These are phyloP conservation scores for Hemibagrus guttatus DNA, from an alignment of 2,797 vertebrate species.

Conservation along the genomic window DNA sequence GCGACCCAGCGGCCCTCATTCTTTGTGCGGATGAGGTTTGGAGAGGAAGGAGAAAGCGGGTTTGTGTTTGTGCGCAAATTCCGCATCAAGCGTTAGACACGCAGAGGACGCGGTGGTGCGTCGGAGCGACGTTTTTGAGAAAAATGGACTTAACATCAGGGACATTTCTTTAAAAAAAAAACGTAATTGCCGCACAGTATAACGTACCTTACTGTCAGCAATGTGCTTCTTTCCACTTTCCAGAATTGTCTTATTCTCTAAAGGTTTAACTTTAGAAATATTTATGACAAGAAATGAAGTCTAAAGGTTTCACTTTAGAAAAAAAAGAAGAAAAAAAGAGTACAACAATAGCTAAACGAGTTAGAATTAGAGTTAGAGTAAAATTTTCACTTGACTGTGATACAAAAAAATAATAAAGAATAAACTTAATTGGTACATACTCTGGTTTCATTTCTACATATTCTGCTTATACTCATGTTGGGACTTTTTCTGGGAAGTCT, in stretches of 20 bases:
- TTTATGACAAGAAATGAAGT: constrained; percentile 19
- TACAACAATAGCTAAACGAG: background rate
- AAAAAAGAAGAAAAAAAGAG: background rate
- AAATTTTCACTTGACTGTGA: background rate
- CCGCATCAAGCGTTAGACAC: constrained; percentile 67
- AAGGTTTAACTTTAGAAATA: constrained; percentile 59
- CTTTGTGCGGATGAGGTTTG: constrained; percentile 83
- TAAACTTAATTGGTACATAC: background rate
- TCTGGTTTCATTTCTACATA: background rate
- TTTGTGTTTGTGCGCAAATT: constrained; percentile 65
- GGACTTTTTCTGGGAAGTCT: background rate
- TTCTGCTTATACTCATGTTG: background rate
- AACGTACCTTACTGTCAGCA: constrained; percentile 52
- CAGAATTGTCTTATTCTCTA: constrained; percentile 69
- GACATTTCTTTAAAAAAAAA: constrained; percentile 53
- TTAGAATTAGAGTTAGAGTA: too few species aligned
- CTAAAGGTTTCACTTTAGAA: constrained; percentile 45
- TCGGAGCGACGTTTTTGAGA: constrained; percentile 67
- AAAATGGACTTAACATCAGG: constrained; percentile 66
- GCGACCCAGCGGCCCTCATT: constrained; percentile 79
- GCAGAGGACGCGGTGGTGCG: constrained; percentile 78
- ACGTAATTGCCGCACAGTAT: constrained; percentile 43
- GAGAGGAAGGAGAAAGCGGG: constrained; percentile 76
- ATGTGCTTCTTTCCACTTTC: constrained; percentile 72
- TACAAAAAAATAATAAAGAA: constrained; percentile 3